Conservation (phyloP, 2,113 vertebrate species). For the Cebidichthys violaceus region DNA sequence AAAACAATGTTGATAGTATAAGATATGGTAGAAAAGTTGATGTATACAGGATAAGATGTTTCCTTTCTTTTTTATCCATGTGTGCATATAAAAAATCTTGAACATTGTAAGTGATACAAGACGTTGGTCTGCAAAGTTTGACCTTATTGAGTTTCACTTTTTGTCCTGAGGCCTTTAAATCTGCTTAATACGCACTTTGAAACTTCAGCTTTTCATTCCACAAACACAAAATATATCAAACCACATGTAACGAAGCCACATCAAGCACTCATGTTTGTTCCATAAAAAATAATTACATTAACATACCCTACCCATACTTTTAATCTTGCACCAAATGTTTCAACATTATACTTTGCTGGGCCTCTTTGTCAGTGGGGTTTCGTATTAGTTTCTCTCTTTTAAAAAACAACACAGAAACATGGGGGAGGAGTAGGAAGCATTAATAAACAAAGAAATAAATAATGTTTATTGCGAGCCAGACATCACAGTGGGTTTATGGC, state of each 20-base stretch:
- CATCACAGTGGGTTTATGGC: constrained; percentile 77
- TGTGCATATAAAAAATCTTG: background rate
- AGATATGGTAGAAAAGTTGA: background rate
- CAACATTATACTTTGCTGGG: constrained; percentile 43
- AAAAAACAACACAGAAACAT: constrained; percentile 43
- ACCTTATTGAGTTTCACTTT: constrained; percentile 50
- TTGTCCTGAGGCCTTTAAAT: constrained; percentile 52
- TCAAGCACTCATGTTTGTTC: constrained; percentile 73
- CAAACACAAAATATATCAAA: constrained; percentile 69
- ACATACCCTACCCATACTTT: constrained; percentile 36
- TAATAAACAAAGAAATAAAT: constrained; percentile 81
- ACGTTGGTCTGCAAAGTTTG: constrained; percentile 16
- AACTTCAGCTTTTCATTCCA: constrained; percentile 53
- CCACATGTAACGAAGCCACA: constrained; percentile 79
- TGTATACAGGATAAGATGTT: background rate
- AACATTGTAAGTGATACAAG: constrained; percentile 8
- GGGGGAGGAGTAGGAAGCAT: constrained; percentile 54
- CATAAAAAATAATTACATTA: constrained; percentile 76
- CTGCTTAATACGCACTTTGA: constrained; percentile 51
- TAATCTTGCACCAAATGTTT: constrained; percentile 39
- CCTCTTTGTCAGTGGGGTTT: constrained; percentile 33
- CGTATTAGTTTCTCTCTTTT: constrained; percentile 35
- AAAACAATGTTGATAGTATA: background rate
- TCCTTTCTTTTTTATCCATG: background rate
- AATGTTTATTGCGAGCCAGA: constrained; percentile 78